Evolutionary conservation across 2,797 vertebrate genomes (phyloP).

Genomic region (Xyrichtys novacula): DNA sequence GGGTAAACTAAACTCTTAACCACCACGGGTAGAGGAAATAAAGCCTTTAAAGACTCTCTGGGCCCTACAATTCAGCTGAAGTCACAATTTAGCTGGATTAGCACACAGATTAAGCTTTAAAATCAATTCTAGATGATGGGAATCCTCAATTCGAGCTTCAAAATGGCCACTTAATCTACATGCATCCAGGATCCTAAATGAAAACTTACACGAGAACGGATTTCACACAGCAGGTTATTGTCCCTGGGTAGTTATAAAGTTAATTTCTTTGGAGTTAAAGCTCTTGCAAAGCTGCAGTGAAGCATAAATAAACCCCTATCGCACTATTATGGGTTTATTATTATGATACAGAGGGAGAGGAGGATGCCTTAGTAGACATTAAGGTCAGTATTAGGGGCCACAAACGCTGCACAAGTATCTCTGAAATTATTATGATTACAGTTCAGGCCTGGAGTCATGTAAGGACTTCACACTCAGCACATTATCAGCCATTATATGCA

Average conservation of each 20-base stretch:
- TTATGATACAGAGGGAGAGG: slow-evolving; percentile 21
- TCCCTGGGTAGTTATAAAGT: slow-evolving; percentile 40
- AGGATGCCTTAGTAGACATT: slow-evolving; percentile 14
- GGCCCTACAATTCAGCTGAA: background rate
- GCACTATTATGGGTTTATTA: slow-evolving; percentile 28
- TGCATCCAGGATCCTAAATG: background rate
- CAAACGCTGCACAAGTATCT: background rate
- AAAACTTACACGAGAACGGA: background rate
- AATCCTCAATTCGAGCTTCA: slow-evolving; percentile 13
- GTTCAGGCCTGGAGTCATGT: slow-evolving; percentile 5
- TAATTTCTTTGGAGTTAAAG: slow-evolving; percentile 60
- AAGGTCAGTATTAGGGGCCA: slow-evolving; percentile 8
- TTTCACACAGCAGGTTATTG: slow-evolving; percentile 4
- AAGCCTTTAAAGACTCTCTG: background rate
- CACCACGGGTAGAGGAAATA: background rate
- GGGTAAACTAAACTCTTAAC: slow-evolving; percentile 29
- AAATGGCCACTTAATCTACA: background rate
- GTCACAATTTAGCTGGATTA: background rate
- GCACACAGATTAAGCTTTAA: background rate
- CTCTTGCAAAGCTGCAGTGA: slow-evolving; percentile 35
- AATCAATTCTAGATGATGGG: slow-evolving; percentile 3
- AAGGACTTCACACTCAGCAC: background rate
- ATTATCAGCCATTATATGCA: too few species aligned
- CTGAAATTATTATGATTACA: slow-evolving; percentile 9
- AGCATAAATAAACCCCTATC: slow-evolving; percentile 41